Evolutionary conservation across 1,140 invertebrate genomes (phyloP), one percentile per base, ranked within the genome.

Genomic region (Aphaenogaster rudis): DNA sequence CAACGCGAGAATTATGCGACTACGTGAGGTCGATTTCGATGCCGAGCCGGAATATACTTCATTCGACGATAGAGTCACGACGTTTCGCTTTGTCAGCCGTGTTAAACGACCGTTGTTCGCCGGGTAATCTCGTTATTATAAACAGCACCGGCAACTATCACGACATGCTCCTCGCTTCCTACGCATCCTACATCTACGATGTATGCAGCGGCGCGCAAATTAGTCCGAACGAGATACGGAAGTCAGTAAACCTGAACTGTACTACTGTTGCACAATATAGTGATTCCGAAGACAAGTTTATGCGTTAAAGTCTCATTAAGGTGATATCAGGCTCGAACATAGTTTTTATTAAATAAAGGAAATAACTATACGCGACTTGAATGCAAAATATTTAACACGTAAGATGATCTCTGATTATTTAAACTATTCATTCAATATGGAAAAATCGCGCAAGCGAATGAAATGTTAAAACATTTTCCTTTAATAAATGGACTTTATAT

Each of bases 11-110:
- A 84, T 84, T 84, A 84, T 84, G 80, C 57, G 80, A 84, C 80
- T 84, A 84, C 80, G 80, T 84, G 80, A 84, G 80, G 80, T 84
- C 80, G 69, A 84, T 84, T 76, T 84, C n/a, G 42, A n/a, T 39
- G 57, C 33, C 33, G 15, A 48, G 54, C 17, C 6, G n/a, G 69
- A 74, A 54, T 84, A 61, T 84, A 74, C 80, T 84, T 84, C 54
- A 74, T 84, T 74, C 54, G 42, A 76, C 69, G 69, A 84, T 84
- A 84, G 72, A 84, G 69, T 84, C 80, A 84, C 69, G 80, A 76
- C 80, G 33, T 84, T 76, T 84, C 67, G 69, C 80, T 76, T 84
- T 84, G 80, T 84, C 69, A 84, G 80, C 28, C 28, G 80, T 45
- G 52, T 76, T 84, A 84, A 84, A 84, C 69, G 80, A 76, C 59